phyloP scores from a whole-genome alignment of 1,140 invertebrate species.

The Magallana gigas region DNA sequence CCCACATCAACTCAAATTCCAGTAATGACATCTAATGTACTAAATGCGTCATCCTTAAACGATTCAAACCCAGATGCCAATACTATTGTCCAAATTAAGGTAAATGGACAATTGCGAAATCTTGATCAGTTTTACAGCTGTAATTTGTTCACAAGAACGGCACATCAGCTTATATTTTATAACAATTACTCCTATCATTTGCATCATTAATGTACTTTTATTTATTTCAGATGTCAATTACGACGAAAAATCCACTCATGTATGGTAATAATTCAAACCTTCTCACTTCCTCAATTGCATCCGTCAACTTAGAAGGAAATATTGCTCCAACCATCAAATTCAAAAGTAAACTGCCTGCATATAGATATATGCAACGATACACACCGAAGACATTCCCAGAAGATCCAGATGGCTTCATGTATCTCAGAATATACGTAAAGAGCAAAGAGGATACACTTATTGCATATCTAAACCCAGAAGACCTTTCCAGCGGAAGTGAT shows the following conservation, averaged over 20 bases:
- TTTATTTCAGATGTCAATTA: constrained; percentile 25
- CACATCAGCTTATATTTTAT: too few species aligned
- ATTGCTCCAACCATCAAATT: neutral
- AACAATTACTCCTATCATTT: too few species aligned
- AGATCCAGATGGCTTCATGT: constrained; percentile 23
- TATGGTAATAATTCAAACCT: neutral
- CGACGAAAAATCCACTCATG: constrained; percentile 8
- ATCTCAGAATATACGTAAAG: neutral
- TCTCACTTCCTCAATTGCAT: neutral
- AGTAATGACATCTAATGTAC: too few species aligned
- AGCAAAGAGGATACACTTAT: neutral
- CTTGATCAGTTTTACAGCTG: too few species aligned
- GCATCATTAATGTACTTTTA: neutral
- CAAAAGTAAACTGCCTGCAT: neutral
- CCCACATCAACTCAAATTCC: too few species aligned
- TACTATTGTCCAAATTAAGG: too few species aligned
- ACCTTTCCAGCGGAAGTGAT: neutral
- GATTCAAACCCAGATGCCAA: too few species aligned
- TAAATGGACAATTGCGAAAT: too few species aligned
- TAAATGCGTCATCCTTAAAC: too few species aligned
- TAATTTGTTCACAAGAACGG: too few species aligned
- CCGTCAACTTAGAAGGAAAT: neutral
- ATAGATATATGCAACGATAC: constrained; percentile 11
- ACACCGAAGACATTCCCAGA: neutral
- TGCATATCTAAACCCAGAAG: neutral